Conservation (phyloP, 2,113 vertebrate genomes). For the Catharus minimus region DNA sequence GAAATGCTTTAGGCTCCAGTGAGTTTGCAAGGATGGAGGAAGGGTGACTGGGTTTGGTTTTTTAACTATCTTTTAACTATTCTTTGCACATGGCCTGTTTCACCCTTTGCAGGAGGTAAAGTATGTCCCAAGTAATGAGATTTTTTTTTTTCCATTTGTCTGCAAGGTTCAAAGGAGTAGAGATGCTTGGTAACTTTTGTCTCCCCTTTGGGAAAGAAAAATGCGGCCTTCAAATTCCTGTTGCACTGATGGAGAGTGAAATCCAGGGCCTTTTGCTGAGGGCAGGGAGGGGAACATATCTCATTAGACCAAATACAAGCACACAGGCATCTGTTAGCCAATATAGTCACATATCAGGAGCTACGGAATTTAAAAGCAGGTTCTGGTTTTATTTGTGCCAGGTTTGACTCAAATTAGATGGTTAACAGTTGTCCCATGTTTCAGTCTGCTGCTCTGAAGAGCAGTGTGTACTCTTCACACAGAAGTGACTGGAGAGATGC, state of each 20-base stretch:
- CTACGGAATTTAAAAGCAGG: not conserved
- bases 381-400: not conserved
- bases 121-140: constrained; percentile 46
- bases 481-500: not conserved
- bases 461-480: not conserved
- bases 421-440: not conserved
- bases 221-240: not conserved
- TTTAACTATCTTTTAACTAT: not conserved
- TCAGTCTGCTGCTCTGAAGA: not conserved
- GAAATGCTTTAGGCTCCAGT: constrained; percentile 42
- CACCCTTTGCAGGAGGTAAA: constrained; percentile 54
- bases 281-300: not conserved
- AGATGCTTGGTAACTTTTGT: constrained; percentile 7
- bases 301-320: not conserved
- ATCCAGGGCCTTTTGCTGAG: not conserved
- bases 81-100: not conserved
- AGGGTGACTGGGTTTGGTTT: not conserved
- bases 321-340: not conserved
- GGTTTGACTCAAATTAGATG: not conserved
- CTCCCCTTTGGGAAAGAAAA: constrained; percentile 1
- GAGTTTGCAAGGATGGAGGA: not conserved
- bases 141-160: not conserved
- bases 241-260: not conserved
- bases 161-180: constrained; percentile 6
- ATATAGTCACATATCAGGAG: not conserved